Evolutionary conservation across 1,140 invertebrate species (phyloP).

Genomic region (Lineus longissimus): DNA sequence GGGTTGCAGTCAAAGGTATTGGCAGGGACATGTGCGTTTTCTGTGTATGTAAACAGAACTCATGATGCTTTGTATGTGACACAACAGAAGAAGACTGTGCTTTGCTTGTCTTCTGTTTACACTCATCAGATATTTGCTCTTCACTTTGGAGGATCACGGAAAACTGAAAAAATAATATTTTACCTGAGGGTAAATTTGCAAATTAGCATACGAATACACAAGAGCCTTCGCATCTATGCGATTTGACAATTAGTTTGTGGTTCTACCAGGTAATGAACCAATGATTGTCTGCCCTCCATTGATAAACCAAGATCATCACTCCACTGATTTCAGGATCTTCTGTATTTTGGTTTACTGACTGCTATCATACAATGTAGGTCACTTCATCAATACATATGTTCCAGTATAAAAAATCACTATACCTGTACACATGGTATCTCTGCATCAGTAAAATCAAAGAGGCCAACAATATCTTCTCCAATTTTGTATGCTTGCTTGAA

Average conservation of each 20-base stretch:
- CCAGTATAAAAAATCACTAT: not conserved
- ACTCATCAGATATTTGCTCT: constrained; percentile 70
- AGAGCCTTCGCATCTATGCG: too few relatives aligned
- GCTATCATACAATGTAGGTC: too few relatives aligned
- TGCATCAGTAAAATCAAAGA: constrained; percentile 87
- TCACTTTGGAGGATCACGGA: constrained; percentile 85
- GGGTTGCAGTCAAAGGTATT: constrained; percentile 89
- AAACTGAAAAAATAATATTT: constrained; percentile 54
- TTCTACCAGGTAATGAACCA: too few relatives aligned
- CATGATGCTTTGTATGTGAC: constrained; percentile 81
- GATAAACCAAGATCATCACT: too few relatives aligned
- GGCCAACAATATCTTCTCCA: constrained; percentile 94
- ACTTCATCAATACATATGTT: constrained; percentile 5
- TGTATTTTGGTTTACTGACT: too few relatives aligned
- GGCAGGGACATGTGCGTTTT: constrained; percentile 87
- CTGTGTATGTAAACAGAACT: constrained; percentile 82
- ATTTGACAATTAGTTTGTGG: too few relatives aligned
- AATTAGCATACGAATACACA: not conserved
- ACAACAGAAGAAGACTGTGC: constrained; percentile 56
- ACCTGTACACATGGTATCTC: constrained; percentile 92
- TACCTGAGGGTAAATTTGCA: not conserved
- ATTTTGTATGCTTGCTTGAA: constrained; percentile 92
- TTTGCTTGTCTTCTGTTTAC: constrained; percentile 57
- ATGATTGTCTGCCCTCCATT: too few relatives aligned
- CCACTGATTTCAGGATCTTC: too few relatives aligned